These are phyloP conservation scores for Apis cerana DNA, from an alignment of 1,140 invertebrate genomes.

Conservation along the genomic window DNA sequence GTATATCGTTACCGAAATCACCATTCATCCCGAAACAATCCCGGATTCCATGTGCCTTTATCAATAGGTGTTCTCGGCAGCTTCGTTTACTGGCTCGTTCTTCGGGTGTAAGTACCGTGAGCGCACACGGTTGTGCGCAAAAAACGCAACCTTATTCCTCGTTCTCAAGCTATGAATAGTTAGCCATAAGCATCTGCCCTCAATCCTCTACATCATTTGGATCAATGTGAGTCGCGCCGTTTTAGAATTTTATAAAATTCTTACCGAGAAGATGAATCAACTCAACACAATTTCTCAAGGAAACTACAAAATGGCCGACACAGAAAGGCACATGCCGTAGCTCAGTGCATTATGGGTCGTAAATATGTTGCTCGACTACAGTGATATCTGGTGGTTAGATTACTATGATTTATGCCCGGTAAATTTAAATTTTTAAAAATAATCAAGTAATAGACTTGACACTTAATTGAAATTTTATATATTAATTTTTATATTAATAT, in stretches of 20 bases:
- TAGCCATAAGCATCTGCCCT: conserved; percentile 45
- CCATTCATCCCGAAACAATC: conserved; percentile 72
- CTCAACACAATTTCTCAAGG: conserved; percentile 84
- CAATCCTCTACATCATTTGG: conserved; percentile 55
- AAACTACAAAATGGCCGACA: conserved; percentile 87
- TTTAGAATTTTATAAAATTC: conserved; percentile 70
- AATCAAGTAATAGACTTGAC: background rate
- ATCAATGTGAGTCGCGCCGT: conserved; percentile 61
- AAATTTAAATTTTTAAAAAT: conserved; percentile 39
- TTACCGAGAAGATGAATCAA: conserved; percentile 81
- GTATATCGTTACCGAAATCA: conserved; percentile 71
- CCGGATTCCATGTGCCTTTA: conserved; percentile 81
- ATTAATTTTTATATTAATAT: background rate
- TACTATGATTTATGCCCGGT: background rate
- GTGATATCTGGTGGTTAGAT: conserved; percentile 26
- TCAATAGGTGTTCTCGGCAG: conserved; percentile 61
- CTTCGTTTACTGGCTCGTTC: conserved; percentile 70
- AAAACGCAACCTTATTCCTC: conserved; percentile 60
- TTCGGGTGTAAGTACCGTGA: conserved; percentile 63
- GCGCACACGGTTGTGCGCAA: conserved; percentile 61
- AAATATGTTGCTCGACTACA: conserved; percentile 50
- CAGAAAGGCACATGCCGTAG: conserved; percentile 85
- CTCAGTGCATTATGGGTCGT: conserved; percentile 82
- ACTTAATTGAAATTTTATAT: background rate
- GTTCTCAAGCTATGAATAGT: conserved; percentile 51